Conservation (phyloP, 2,113 vertebrate species). For the Pavo muticus region DNA sequence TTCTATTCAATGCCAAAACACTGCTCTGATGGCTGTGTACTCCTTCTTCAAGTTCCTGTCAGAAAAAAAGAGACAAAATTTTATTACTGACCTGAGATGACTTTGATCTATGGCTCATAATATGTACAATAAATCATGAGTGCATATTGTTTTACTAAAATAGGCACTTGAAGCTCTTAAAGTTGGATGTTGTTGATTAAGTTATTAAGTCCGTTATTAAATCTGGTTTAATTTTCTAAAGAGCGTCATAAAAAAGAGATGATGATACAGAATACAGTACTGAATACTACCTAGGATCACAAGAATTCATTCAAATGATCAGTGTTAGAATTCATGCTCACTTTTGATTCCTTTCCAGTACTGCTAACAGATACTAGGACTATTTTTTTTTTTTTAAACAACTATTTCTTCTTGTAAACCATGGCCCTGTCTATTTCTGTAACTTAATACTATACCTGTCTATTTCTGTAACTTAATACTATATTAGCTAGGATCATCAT, state of each 20-base stretch:
- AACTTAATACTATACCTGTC: not conserved
- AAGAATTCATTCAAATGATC: not conserved
- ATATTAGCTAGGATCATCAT: not conserved
- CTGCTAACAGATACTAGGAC: not conserved
- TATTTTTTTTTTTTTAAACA: not conserved
- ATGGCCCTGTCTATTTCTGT: not conserved
- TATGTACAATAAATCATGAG: not conserved
- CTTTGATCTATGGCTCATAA: slow-evolving; percentile 17
- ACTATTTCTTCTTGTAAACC: not conserved
- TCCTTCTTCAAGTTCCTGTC: slow-evolving; percentile 91
- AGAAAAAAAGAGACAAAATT: slow-evolving; percentile 29
- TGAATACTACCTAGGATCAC: not conserved
- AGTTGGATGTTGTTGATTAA: not conserved
- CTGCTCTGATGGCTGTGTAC: slow-evolving; percentile 83
- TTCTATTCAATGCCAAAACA: slow-evolving; percentile 79
- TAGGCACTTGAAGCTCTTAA: not conserved
- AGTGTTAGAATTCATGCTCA: not conserved
- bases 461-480: not conserved
- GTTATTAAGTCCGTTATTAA: not conserved
- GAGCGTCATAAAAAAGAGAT: not conserved
- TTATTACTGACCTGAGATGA: not conserved
- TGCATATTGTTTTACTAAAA: not conserved
- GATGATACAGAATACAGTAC: not conserved
- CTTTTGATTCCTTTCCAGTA: not conserved
- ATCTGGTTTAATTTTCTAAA: not conserved